These are phyloP conservation scores for Electrophaes corylata DNA, from an alignment of 2,888 invertebrate genomes.

Conservation along the genomic window DNA sequence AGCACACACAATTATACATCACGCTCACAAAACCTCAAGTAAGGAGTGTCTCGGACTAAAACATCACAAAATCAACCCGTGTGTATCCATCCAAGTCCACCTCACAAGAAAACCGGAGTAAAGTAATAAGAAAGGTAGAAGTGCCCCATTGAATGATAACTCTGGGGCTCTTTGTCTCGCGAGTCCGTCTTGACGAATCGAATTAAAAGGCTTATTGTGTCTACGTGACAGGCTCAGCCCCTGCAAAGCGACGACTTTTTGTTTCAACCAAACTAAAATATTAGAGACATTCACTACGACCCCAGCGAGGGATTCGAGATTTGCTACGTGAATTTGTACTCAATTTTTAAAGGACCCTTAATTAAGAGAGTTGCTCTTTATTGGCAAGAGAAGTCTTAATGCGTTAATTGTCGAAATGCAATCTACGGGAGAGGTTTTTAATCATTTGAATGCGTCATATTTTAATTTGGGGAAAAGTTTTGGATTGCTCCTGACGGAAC, in stretches of 20 bases:
- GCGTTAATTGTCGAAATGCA: constrained; percentile 84
- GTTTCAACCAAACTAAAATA: constrained; percentile 84
- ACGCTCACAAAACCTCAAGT: no score
- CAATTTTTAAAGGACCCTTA: constrained; percentile 83
- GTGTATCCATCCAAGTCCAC: constrained; percentile 57
- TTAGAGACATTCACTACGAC: constrained; percentile 81
- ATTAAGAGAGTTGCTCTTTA: constrained; percentile 82
- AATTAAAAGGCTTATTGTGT: constrained; percentile 85
- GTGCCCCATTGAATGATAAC: constrained; percentile 85
- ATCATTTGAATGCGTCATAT: constrained; percentile 77
- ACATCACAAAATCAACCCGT: constrained; percentile 42
- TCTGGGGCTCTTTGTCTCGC: constrained; percentile 75
- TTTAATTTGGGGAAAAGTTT: constrained; percentile 68
- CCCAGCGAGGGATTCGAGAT: constrained; percentile 66
- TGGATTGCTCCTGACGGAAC: constrained; percentile 50
- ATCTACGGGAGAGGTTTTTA: constrained; percentile 77
- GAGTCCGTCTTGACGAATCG: constrained; percentile 83
- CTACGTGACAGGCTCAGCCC: constrained; percentile 79
- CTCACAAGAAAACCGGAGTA: constrained; percentile 75
- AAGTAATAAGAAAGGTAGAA: constrained; percentile 83
- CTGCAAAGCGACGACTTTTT: constrained; percentile 63
- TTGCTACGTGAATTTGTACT: constrained; percentile 83
- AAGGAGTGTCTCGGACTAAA: constrained; percentile 19
- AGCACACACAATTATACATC: no score
- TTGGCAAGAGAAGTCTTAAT: constrained; percentile 80